Evolutionary conservation across 2,113 vertebrate species (phyloP).

Genomic region (Anguilla rostrata): DNA sequence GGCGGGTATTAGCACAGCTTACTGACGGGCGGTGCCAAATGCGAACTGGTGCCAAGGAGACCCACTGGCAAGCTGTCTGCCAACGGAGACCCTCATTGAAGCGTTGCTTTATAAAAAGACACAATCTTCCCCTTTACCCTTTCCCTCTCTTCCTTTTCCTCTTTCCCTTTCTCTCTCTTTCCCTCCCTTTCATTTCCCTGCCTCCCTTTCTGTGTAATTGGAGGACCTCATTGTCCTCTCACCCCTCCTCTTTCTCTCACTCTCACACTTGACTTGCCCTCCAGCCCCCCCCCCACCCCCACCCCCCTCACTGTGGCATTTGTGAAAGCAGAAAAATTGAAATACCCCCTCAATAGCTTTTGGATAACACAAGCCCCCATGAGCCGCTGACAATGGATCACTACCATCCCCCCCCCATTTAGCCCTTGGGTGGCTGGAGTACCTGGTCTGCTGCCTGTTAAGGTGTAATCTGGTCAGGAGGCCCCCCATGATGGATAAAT

Average conservation of each 20-base stretch:
- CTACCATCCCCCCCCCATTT: constrained; percentile 17
- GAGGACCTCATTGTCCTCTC: background rate
- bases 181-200: background rate
- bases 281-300: constrained; percentile 11
- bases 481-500: constrained; percentile 34
- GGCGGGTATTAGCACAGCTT: background rate
- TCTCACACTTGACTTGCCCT: constrained; percentile 6
- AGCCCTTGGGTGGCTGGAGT: constrained; percentile 34
- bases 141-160: constrained; percentile 26
- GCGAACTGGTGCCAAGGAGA: background rate
- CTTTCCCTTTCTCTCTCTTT: constrained; percentile 35
- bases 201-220: background rate
- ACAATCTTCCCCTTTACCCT: constrained; percentile 27
- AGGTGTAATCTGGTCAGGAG: background rate
- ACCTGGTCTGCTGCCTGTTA: constrained; percentile 1
- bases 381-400: constrained; percentile 20
- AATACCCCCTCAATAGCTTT: constrained; percentile 3
- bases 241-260: background rate
- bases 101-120: background rate
- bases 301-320: constrained; percentile 17
- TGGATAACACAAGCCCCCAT: constrained; percentile 15
- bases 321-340: background rate
- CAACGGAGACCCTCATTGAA: background rate
- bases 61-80: background rate
- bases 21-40: background rate